These are phyloP conservation scores for Eulemur rufifrons DNA, from an alignment of 2,113 vertebrate genomes.

Conservation along the genomic window DNA sequence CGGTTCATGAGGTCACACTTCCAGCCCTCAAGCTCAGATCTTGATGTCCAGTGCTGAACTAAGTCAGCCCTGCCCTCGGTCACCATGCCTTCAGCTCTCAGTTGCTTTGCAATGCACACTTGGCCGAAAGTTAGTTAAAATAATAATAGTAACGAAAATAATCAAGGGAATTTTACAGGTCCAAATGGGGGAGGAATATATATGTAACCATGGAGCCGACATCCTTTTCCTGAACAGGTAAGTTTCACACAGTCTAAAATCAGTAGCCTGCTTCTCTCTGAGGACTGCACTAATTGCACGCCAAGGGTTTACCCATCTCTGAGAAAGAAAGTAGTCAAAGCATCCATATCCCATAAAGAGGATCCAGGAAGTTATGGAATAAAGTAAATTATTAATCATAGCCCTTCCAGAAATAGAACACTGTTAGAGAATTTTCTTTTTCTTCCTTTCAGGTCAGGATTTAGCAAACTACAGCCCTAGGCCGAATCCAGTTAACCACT, in stretches of 20 bases:
- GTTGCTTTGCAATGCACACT: no score
- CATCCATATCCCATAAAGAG: background rate
- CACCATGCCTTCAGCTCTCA: background rate
- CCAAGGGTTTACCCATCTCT: background rate
- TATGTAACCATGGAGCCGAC: accelerated
- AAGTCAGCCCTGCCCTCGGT: background rate
- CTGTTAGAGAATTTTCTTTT: background rate
- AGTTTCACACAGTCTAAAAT: no score
- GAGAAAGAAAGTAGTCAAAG: background rate
- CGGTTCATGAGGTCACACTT: no score
- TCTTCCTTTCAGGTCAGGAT: background rate
- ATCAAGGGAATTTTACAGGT: background rate
- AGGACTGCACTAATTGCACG: background rate
- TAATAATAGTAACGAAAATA: background rate
- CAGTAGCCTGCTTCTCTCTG: background rate
- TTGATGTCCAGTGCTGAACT: background rate
- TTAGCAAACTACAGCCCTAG: background rate
- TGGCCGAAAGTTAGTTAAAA: background rate
- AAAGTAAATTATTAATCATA: background rate
- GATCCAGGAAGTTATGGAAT: background rate
- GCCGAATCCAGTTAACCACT: background rate
- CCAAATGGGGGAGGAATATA: accelerated
- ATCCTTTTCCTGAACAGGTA: background rate
- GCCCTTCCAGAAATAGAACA: background rate
- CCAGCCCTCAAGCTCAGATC: background rate